Evolutionary conservation across 2,888 invertebrate species (phyloP).

Genomic region (Luperina testacea): DNA sequence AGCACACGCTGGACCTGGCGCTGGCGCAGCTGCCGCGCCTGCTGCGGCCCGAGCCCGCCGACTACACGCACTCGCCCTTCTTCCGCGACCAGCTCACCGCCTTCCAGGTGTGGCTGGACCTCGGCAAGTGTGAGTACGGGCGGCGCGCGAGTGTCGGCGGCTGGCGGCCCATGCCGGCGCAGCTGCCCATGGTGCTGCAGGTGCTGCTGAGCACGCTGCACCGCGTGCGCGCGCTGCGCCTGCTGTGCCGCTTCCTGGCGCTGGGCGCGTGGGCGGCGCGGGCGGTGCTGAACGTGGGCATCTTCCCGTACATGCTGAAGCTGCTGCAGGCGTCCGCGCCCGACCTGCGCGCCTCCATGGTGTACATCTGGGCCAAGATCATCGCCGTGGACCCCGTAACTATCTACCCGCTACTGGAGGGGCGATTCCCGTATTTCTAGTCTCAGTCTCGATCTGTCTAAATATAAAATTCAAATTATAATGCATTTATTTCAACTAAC

Average conservation of each 20-base stretch:
- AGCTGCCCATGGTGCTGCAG: slow-evolving; percentile 88
- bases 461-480: not conserved
- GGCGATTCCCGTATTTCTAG: not conserved
- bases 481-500: not conserved
- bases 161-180: slow-evolving; percentile 92
- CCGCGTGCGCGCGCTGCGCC: slow-evolving; percentile 97
- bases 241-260: slow-evolving; percentile 98
- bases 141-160: no score
- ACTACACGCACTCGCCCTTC: slow-evolving; percentile 95
- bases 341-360: slow-evolving; percentile 97
- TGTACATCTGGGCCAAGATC: slow-evolving; percentile 99
- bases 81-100: slow-evolving; percentile 99
- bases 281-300: slow-evolving; percentile 98
- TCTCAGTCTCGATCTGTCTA: no score
- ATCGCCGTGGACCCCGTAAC: slow-evolving; percentile 96
- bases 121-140: slow-evolving; percentile 88
- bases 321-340: slow-evolving; percentile 98
- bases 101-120: slow-evolving; percentile 98
- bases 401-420: not conserved
- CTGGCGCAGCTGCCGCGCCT: slow-evolving; percentile 96
- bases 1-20: slow-evolving; percentile 98
- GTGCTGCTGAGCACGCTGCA: slow-evolving; percentile 92
- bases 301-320: slow-evolving; percentile 99
- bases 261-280: slow-evolving; percentile 97
- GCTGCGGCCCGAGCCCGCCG: slow-evolving; percentile 89